Conservation (phyloP, 2,888 invertebrate genomes). For the Listrodromus nycthemerus region DNA sequence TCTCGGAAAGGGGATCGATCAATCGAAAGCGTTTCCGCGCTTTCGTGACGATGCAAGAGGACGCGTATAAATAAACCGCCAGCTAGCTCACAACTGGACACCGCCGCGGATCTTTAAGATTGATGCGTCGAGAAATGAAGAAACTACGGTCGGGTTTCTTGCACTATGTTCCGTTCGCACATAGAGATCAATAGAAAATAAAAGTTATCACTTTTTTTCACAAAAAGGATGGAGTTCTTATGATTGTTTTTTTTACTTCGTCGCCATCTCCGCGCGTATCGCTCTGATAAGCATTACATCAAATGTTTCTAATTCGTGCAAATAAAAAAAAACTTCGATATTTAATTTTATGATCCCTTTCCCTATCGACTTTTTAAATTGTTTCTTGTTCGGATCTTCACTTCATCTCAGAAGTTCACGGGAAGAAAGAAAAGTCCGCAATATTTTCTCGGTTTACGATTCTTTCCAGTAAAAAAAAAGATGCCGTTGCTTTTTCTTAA, state of each 20-base stretch:
- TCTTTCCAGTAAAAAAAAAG: no score
- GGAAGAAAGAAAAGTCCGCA: background rate
- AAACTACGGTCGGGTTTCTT: conserved; percentile 13
- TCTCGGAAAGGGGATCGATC: conserved; percentile 44
- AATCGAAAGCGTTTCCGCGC: conserved; percentile 47
- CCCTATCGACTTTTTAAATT: background rate
- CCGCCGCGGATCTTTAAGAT: conserved; percentile 32
- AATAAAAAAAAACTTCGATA: no score
- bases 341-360: background rate
- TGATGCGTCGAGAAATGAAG: conserved; percentile 30
- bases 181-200: background rate
- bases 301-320: no score
- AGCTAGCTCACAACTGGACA: background rate
- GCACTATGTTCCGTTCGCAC: background rate
- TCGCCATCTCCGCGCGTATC: background rate
- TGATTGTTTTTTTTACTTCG: background rate
- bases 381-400: background rate
- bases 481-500: no score
- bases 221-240: background rate
- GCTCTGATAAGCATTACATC: no score
- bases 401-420: background rate
- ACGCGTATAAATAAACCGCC: conserved; percentile 3
- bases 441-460: no score
- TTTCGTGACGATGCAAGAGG: conserved; percentile 40
- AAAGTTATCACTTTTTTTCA: background rate